Percentiles rank a stretch among this genome's conserved stretches.
Evolutionary conservation across 2,888 invertebrate species (phyloP).

Genomic region (Drosophila tanythrix): DNA sequence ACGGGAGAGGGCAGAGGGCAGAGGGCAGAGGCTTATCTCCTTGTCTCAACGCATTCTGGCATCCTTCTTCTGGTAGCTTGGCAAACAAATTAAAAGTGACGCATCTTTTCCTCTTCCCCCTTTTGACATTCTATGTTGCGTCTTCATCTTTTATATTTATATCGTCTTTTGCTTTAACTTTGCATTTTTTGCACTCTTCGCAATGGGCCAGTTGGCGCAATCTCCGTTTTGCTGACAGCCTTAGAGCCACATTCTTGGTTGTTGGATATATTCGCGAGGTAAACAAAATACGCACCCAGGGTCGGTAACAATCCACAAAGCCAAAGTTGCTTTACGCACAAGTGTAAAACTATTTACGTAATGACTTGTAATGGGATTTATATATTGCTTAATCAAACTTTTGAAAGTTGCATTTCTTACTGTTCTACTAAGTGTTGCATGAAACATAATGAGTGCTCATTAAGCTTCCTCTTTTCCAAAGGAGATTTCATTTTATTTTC

Average conservation of each 20-base stretch:
- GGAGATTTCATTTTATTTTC: neutral
- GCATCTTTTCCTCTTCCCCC: conserved; percentile 47
- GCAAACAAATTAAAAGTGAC: conserved; percentile 78
- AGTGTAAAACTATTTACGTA: neutral
- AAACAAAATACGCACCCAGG: conserved; percentile 42
- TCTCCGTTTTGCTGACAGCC: neutral
- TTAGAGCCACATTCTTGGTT: neutral
- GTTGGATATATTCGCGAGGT: neutral
- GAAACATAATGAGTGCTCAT: neutral
- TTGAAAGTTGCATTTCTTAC: neutral
- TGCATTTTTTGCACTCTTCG: conserved; percentile 21
- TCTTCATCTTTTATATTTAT: conserved; percentile 29
- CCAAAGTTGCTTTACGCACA: neutral
- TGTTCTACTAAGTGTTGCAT: neutral
- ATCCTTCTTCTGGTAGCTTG: conserved; percentile 35
- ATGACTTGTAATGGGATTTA: neutral
- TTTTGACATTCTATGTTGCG: neutral
- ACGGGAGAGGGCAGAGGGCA: neutral
- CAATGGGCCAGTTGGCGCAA: conserved; percentile 6
- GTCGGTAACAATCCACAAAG: conserved; percentile 43
- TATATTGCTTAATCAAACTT: neutral
- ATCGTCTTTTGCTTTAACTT: conserved; percentile 9
- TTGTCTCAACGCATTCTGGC: conserved; percentile 19
- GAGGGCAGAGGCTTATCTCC: conserved; percentile 10
- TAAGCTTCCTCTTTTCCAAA: neutral